phyloP scores from a whole-genome alignment of 2,888 invertebrate genomes.

The Opisthograptis luteolata region DNA sequence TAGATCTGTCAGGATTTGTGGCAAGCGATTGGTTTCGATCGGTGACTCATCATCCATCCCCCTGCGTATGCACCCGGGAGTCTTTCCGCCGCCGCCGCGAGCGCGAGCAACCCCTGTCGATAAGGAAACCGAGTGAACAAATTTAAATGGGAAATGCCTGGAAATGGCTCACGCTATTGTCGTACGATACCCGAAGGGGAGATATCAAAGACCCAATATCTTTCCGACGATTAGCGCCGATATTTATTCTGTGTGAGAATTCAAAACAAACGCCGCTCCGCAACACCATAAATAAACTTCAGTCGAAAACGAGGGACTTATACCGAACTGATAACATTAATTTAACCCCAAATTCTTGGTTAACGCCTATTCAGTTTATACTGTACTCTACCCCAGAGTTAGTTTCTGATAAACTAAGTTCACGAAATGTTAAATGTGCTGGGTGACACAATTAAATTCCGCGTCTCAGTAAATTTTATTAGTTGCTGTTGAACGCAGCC shows the following conservation, averaged over 20 bases:
- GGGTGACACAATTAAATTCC: slow-evolving; percentile 13
- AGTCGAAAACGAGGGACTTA: slow-evolving; percentile 36
- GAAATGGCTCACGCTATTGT: slow-evolving; percentile 80
- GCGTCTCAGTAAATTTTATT: neutral
- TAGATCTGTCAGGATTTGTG: slow-evolving; percentile 2
- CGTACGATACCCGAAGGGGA: slow-evolving; percentile 68
- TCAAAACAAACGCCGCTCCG: slow-evolving; percentile 60
- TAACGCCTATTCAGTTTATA: slow-evolving; percentile 21
- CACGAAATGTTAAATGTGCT: slow-evolving; percentile 16
- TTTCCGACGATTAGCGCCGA: slow-evolving; percentile 67
- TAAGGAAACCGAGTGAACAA: slow-evolving; percentile 74
- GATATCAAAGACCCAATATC: slow-evolving; percentile 69
- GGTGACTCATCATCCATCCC: slow-evolving; percentile 52
- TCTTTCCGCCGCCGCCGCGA: slow-evolving; percentile 39
- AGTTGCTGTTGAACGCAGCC: slow-evolving; percentile 5
- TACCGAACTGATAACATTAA: slow-evolving; percentile 34
- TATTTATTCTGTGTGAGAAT: slow-evolving; percentile 74
- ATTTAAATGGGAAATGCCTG: slow-evolving; percentile 80
- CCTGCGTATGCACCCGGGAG: slow-evolving; percentile 48
- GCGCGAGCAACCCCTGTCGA: slow-evolving; percentile 52
- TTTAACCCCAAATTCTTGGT: slow-evolving; percentile 27
- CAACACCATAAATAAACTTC: slow-evolving; percentile 44
- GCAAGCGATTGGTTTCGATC: slow-evolving; percentile 30
- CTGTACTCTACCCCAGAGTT: slow-evolving; percentile 13
- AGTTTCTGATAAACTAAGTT: slow-evolving; percentile 12